Base-by-base conservation (phyloP, 1,140 invertebrate genomes). In the Dryas iulia region DNA sequence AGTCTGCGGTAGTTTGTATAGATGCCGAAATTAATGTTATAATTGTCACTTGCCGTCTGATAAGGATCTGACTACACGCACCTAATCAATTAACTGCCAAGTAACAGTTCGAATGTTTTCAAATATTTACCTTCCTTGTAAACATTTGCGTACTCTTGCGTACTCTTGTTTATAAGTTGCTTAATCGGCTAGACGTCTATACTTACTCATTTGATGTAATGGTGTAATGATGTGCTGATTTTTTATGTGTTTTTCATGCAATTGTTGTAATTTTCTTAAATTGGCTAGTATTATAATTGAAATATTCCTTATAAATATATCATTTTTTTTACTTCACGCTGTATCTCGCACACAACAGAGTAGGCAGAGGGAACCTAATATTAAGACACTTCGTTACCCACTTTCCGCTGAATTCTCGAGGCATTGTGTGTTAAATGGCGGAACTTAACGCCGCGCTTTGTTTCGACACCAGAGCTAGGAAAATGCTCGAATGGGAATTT, bases 61-160 rank as follows among this genome's bases (percentile, higher is more conserved):
- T 62, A 62, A 68, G 35, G 30, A 61, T 47, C 39, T 47, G 14
- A 3, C 7, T 47, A 39, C 35, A 18, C 14, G 18, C 30, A 69
- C 65, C 62, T 64, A 63, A 66, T 72, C 69, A 72, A 74, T 74
- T 68, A 74, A 68, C 61, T 72, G 30, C 59, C 47, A 30, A 65
- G 57, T 64, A 67, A 33, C 24, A 59, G 18, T 67, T 67, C 10
- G 30, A 60, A 71, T 70, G 53, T 54, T 68, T 28, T 54, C 59
- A 73, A 67, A 70, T 66, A 70, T 57, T 74, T 71, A 61, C 56
- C 28, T 61, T 30, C 21, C 35, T 67, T 35, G 59, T 66, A 66
- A 53, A 60, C 28, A 66, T 61, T 62, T 70, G 56, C 14, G 56
- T 56, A 57, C 47, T 57, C 59, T 68, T 58, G 52, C 5, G n/a